Percentiles rank a stretch among this genome's conserved stretches.
Evolutionary conservation across 2,797 vertebrate genomes (phyloP).

Genomic region (Mormyrus proboscirostris): DNA sequence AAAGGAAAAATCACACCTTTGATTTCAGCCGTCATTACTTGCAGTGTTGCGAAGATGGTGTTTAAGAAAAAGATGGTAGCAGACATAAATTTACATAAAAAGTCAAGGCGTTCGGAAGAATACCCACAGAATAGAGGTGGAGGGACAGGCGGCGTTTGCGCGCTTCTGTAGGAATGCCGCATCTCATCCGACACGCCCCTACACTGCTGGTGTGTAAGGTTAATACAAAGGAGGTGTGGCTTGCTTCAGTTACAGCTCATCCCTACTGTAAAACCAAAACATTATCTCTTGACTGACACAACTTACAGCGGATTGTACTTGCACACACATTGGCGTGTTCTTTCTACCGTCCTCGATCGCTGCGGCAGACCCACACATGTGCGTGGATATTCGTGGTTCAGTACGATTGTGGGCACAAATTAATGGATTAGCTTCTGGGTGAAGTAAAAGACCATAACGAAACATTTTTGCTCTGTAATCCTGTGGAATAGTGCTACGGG

Average conservation of each 20-base stretch:
- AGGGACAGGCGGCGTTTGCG: background rate
- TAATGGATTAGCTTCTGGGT: background rate
- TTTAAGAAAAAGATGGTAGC: background rate
- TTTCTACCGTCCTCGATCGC: background rate
- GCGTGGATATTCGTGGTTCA: background rate
- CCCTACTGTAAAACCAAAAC: constrained; percentile 39
- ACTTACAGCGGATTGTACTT: constrained; percentile 9
- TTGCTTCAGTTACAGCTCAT: constrained; percentile 43
- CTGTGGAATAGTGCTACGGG: constrained; percentile 14
- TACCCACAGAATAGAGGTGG: background rate
- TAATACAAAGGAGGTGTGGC: constrained; percentile 51
- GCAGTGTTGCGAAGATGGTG: background rate
- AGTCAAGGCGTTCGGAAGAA: background rate
- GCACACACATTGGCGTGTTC: background rate
- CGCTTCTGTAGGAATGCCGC: constrained; percentile 44
- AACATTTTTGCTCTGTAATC: background rate
- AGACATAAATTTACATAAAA: background rate
- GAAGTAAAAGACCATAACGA: background rate
- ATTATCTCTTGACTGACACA: constrained; percentile 23
- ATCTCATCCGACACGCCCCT: constrained; percentile 9
- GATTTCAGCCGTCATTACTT: background rate
- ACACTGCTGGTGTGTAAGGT: constrained; percentile 45
- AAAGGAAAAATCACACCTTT: background rate
- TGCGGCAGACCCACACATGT: background rate
- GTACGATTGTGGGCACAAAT: background rate